phyloP scores from a whole-genome alignment of 2,888 invertebrate species.

The Lomographa bimaculata region DNA sequence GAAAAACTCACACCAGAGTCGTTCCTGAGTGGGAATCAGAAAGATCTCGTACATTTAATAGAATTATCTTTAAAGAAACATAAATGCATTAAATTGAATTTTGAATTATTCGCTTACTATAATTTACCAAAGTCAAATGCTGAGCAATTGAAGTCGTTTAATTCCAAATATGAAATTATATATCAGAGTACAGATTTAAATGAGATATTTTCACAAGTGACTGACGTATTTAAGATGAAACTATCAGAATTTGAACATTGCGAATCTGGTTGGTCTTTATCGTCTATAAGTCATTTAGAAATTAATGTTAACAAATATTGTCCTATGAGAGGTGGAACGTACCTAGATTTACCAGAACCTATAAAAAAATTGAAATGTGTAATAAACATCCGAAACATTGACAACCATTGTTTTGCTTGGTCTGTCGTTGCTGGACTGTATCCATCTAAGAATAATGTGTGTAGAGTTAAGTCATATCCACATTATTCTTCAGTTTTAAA shows the following conservation, averaged over 20 bases:
- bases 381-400: conserved; percentile 12
- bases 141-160: conserved; percentile 20
- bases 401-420: conserved; percentile 10
- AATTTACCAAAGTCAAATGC: conserved; percentile 8
- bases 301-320: conserved; percentile 19
- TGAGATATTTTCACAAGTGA: background rate
- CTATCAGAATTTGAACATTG: conserved; percentile 18
- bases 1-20: background rate
- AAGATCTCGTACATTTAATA: background rate
- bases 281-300: conserved; percentile 19
- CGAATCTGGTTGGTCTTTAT: conserved; percentile 25
- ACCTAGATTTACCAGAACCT: conserved; percentile 6
- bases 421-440: conserved; percentile 8
- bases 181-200: background rate
- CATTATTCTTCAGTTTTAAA: background rate
- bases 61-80: background rate
- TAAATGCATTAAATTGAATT: background rate
- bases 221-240: background rate
- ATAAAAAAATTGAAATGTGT: conserved; percentile 1
- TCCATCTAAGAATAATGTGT: conserved; percentile 6
- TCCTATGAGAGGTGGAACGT: conserved; percentile 7
- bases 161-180: conserved; percentile 16
- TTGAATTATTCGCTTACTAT: background rate
- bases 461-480: conserved; percentile 7
- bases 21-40: background rate